Conservation (phyloP, 2,888 invertebrate species). For the Leucophenga montana region DNA sequence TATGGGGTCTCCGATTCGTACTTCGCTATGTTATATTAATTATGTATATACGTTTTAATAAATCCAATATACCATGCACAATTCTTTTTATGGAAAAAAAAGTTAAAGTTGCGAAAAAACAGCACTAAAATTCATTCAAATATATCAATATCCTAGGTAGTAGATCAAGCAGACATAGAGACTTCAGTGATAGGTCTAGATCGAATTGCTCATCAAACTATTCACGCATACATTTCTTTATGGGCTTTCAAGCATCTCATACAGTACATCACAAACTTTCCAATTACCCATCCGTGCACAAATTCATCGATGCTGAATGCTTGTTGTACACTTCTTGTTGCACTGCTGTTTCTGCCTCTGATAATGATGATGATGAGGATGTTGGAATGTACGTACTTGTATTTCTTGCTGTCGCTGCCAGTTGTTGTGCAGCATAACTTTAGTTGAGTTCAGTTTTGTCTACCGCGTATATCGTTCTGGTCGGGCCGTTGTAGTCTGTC, state of each 20-base stretch:
- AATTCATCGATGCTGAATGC: not conserved
- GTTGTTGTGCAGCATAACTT: slow-evolving; percentile 2
- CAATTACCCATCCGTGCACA: not conserved
- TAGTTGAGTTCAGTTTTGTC: not conserved
- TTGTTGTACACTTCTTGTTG: slow-evolving; percentile 26
- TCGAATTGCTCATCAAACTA: too few species aligned
- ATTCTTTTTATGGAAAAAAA: too few species aligned
- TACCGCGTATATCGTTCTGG: slow-evolving; percentile 9
- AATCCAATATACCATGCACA: too few species aligned
- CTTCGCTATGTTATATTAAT: too few species aligned
- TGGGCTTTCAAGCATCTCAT: not conserved
- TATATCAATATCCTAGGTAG: too few species aligned
- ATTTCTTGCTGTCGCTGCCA: slow-evolving; percentile 9
- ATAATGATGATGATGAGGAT: slow-evolving; percentile 43
- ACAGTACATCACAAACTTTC: slow-evolving; percentile 32
- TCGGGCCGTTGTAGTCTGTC: slow-evolving; percentile 42
- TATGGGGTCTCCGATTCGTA: too few species aligned
- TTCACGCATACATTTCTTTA: too few species aligned
- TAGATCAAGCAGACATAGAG: too few species aligned
- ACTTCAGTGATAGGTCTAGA: too few species aligned
- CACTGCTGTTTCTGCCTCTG: slow-evolving; percentile 1
- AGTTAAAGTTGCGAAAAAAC: too few species aligned
- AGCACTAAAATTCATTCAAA: too few species aligned
- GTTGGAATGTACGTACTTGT: slow-evolving; percentile 25
- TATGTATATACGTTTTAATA: too few species aligned